Evolutionary conservation across 2,888 invertebrate species (phyloP), one percentile per base, ranked within the genome.

Genomic region (Argyresthia albistria): DNA sequence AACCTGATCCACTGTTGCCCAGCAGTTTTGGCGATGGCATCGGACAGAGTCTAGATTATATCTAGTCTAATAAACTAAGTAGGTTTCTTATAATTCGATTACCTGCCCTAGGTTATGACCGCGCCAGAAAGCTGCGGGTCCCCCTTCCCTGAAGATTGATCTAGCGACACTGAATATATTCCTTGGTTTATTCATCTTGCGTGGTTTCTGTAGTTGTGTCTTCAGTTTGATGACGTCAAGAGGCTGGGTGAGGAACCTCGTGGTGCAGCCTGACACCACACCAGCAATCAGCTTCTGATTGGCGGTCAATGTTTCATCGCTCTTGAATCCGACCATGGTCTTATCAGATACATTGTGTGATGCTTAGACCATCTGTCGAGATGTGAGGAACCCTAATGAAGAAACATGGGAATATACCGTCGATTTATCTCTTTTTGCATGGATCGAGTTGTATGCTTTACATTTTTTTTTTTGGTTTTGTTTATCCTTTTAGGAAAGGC

Each of bases 171-270:
- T 95, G 25, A 95, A 77, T n/a, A n/a, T n/a, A n/a, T n/a, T n/a
- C n/a, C n/a, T n/a, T 6, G 93, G 91, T 0, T 52, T 11, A 0
- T 53, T 43, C 56, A 84, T 88, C 68, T 96, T 71, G 94, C 95
- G 15, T 94, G 89, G 35, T 63, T 43, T 4, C 97, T 96, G 4
- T 14, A 99, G 82, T 90, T 98, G 99, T 66, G 97, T 96, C 60
- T 97, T 89, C 57, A 98, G 93, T 86, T 99, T 99, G 45, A 99
- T 73, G 1, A 99, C 97, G 88, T 99, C 99, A 54, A 99, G 80
- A 0, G 99, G 99, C 73, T 99, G 86, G 0, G 78, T 78, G 12
- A 79, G 52, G 49, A 77, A 78, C 37, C 76, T 63, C 1, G 54
- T 55, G 2, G 52, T 25, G n/a, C 43, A 43, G 35, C 84, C 84